Base-by-base conservation (phyloP, 2,888 invertebrate species). In the Ecliptopera silaceata region DNA sequence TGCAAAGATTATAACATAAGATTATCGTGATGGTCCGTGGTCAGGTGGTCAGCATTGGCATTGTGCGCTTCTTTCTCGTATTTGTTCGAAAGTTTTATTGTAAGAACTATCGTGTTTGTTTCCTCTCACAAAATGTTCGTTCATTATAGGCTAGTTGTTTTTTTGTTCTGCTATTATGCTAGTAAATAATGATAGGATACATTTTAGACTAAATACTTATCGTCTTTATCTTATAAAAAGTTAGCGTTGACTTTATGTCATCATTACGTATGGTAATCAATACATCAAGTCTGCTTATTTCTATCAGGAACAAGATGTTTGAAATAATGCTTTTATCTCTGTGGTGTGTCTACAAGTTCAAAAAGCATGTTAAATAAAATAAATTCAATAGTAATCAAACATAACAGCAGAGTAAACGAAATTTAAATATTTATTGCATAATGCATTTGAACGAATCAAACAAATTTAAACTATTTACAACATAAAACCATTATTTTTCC, bases 371-470 rank as follows among this genome's bases (percentile, higher is more conserved):
- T 26, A 26, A 8, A 5, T 1, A 26, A 26, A 4, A 4, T 26
- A 26, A 6, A 34, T 34, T 12, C 36, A 15, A 15, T 36, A 36
- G 13, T 8, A 3, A 15, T 1, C 29, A 3, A 31, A 5, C 1
- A 8, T 15, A 15, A 48, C 38, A 58, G 49, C 51, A 48, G 54
- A 56, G 39, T 56, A 34, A 38, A 26, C 53, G 17, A 44, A 12
- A 56, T 57, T 58, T 55, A 61, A 59, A 64, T 62, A 56, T 57
- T 61, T 54, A 17, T 68, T 69, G 64, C 65, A 67, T 64, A 68
- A 61, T 64, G 69, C 69, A 70, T 72, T 72, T 75, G 72, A 67
- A 71, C 59, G 59, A 61, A 69, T 67, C 67, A 64, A 72, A 71
- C 69, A 22, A 42, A 68, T 58, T 50, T 51, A 48, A 51, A 45